These are phyloP conservation scores for Zele albiditarsus DNA, from an alignment of 2,888 invertebrate species.

Conservation along the genomic window DNA sequence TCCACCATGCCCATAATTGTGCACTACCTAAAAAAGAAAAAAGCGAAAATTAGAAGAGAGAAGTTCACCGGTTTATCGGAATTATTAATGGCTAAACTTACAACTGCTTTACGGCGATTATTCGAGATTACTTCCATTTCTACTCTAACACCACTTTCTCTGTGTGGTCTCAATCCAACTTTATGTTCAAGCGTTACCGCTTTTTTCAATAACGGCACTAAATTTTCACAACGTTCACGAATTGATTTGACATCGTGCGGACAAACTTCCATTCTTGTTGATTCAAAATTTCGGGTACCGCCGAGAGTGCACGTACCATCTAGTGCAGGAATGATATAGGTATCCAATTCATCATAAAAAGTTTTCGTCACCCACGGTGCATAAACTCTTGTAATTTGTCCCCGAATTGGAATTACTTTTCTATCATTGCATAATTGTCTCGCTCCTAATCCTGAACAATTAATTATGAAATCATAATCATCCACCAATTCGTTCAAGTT, in stretches of 20 bases:
- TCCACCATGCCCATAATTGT: constrained; percentile 97
- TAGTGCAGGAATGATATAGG: constrained; percentile 88
- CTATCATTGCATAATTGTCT: constrained; percentile 83
- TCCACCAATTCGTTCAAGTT: constrained; percentile 77
- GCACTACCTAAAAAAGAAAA: constrained; percentile 77
- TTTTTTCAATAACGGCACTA: constrained; percentile 80
- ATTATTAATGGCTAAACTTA: constrained; percentile 48
- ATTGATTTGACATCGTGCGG: constrained; percentile 85
- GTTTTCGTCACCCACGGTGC: constrained; percentile 94
- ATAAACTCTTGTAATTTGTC: constrained; percentile 85
- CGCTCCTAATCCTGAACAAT: constrained; percentile 91
- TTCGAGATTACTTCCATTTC: constrained; percentile 76
- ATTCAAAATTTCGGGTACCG: constrained; percentile 88
- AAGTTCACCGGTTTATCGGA: constrained; percentile 5
- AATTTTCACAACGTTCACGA: constrained; percentile 82
- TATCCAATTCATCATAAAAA: constrained; percentile 89
- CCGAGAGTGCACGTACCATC: constrained; percentile 86
- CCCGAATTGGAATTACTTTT: constrained; percentile 85
- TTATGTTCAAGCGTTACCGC: constrained; percentile 63
- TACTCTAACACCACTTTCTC: constrained; percentile 82
- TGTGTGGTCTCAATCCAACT: constrained; percentile 87
- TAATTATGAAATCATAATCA: constrained; percentile 83
- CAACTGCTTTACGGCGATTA: constrained; percentile 53
- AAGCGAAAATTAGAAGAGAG: constrained; percentile 4
- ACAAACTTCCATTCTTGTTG: constrained; percentile 80